These are phyloP conservation scores for Xanthostigma xanthostigma DNA, from an alignment of 2,888 invertebrate genomes.

Conservation along the genomic window DNA sequence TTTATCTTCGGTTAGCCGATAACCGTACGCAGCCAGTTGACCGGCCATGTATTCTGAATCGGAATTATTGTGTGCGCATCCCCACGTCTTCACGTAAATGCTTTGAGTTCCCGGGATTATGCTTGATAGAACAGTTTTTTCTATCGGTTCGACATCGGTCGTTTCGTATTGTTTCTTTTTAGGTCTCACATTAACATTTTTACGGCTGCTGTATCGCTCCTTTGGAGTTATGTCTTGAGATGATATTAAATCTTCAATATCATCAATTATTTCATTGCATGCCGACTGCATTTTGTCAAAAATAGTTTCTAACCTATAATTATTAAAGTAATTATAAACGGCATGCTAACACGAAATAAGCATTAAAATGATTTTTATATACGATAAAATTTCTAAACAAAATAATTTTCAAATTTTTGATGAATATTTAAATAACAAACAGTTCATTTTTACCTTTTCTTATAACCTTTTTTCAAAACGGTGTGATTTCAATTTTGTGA, in stretches of 20 bases:
- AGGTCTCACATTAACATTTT: constrained; percentile 50
- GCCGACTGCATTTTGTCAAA: constrained; percentile 34
- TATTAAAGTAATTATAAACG: neutral
- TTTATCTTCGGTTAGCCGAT: constrained; percentile 67
- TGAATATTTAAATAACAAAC: no score
- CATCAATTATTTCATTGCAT: constrained; percentile 57
- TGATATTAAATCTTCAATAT: constrained; percentile 74
- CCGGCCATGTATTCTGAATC: constrained; percentile 99
- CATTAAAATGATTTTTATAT: no score
- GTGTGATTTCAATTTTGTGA: no score
- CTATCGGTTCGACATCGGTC: constrained; percentile 14
- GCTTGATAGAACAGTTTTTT: constrained; percentile 32
- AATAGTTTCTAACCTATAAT: constrained; percentile 1
- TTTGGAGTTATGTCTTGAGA: constrained; percentile 67
- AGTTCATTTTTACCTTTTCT: no score
- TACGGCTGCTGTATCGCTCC: constrained; percentile 56
- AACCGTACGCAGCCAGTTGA: constrained; percentile 75
- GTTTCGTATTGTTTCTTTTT: constrained; percentile 19
- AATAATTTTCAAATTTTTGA: no score
- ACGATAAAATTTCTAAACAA: no score
- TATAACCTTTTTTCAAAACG: no score
- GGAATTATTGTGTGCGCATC: constrained; percentile 94
- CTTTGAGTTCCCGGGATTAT: constrained; percentile 56
- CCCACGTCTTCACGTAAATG: constrained; percentile 89
- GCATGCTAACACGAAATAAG: no score